A percentile compares a stretch with the other conserved stretches of the same genome.
These are phyloP conservation scores for Drosophila athabasca DNA, from an alignment of 1,140 invertebrate genomes.

Conservation along the genomic window DNA sequence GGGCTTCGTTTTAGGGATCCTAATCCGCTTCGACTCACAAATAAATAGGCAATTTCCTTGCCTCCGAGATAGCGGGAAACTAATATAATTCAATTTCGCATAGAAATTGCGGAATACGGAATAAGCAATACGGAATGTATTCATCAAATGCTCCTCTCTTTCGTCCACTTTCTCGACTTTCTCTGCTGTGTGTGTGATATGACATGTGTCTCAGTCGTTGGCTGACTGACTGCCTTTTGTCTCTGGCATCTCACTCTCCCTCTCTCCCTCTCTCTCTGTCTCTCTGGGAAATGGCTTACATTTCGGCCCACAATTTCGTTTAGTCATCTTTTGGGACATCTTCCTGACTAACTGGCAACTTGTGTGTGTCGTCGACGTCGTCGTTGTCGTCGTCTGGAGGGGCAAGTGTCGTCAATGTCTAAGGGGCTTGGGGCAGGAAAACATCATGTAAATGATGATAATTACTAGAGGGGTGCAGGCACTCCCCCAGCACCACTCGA, in stretches of 20 bases:
- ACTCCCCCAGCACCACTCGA: not conserved
- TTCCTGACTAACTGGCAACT: slow-evolving; percentile 43
- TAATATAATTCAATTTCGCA: slow-evolving; percentile 62
- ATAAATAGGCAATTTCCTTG: slow-evolving; percentile 68
- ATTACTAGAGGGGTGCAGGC: slow-evolving; percentile 13
- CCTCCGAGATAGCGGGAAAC: slow-evolving; percentile 50
- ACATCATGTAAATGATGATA: slow-evolving; percentile 55
- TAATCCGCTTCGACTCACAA: slow-evolving; percentile 54
- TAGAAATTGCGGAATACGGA: slow-evolving; percentile 24
- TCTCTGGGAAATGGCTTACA: slow-evolving; percentile 14
- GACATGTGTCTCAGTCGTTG: slow-evolving; percentile 32
- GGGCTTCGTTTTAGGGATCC: slow-evolving; percentile 21
- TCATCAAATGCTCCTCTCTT: slow-evolving; percentile 30
- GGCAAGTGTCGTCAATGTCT: no score
- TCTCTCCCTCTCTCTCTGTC: not conserved
- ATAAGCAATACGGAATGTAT: slow-evolving; percentile 28
- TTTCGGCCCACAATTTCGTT: slow-evolving; percentile 41
- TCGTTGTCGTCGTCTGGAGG: no score
- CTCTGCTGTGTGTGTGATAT: slow-evolving; percentile 5
- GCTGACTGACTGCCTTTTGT: slow-evolving; percentile 38
- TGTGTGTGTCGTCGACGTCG: not conserved
- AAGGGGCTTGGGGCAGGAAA: slow-evolving; percentile 1
- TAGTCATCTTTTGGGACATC: slow-evolving; percentile 43
- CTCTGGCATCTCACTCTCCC: slow-evolving; percentile 18
- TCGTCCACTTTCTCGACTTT: slow-evolving; percentile 2